Evolutionary conservation across 2,113 vertebrate species (phyloP), one percentile per base, ranked within the genome.

Genomic region (Sylvilagus bachmani): DNA sequence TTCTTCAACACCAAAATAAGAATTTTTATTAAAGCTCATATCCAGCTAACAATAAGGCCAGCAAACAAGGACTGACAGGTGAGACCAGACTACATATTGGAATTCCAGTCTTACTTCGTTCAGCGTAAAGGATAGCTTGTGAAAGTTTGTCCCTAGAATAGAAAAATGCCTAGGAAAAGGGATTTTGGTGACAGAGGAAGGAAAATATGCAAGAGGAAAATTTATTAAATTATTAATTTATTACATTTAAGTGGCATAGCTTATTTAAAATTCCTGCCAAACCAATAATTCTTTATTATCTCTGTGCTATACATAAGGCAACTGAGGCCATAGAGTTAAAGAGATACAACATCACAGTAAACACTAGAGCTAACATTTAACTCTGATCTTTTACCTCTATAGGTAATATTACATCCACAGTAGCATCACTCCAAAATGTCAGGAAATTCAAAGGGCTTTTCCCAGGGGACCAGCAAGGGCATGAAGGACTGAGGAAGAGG

Each of bases 21-120:
- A 96, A 92, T 93, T 90, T 44, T 96, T 78, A 94, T 95, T 92
- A 95, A 96, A 96, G 73, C 69, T 92, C 82, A 75, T 44, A 92
- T 36, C 61, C 77, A 75, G 3, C 90, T 86, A 94, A 95, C 77
- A 87, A 89, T 36, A 33, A 86, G 44, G 17, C 44, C 74, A 82
- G 69, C 36, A 96, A 90, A 90, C 73, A 19, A 95, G 71, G 77
- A 64, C 66, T 84, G 75, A 22, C 33, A 75, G 91, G 33, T 82
- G 6, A 96, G 79, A 81, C 94, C 44, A 87, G 78, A 88, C 33
- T 74, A 55, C 69, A 93, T 70, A 74, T 12, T 55, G 12, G 27
- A 96, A 96, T 44, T 86, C 53, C 27, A 78, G 24, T 82, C 84
- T 53, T 58, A 58, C 16, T 61, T 86, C 71, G 55, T 55, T 82